Conservation (phyloP, 1,140 invertebrate genomes). For the Carposina sasakii region DNA sequence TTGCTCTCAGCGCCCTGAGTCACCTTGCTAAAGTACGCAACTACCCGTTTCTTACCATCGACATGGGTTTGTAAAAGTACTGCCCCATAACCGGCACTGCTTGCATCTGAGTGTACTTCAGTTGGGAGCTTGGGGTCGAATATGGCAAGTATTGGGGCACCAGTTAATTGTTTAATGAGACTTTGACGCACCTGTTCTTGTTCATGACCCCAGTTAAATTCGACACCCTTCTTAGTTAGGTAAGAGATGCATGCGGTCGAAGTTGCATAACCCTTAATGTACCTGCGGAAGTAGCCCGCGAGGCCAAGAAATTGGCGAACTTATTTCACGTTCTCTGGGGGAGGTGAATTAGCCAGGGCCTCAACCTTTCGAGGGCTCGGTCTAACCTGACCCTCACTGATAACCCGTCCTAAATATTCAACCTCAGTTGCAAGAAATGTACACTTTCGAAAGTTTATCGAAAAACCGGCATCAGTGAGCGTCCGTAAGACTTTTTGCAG, state of each 20-base stretch:
- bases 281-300: constrained; percentile 38
- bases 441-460: constrained; percentile 10
- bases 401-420: constrained; percentile 30
- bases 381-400: constrained; percentile 25
- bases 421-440: constrained; percentile 14
- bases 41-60: constrained; percentile 22
- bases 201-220: constrained; percentile 4
- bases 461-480: constrained; percentile 10
- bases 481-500: constrained; percentile 4
- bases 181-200: background rate
- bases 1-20: constrained; percentile 27
- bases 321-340: constrained; percentile 31
- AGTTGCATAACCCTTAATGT: constrained; percentile 28
- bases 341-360: constrained; percentile 33
- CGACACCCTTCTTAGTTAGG: constrained; percentile 21
- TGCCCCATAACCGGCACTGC: constrained; percentile 31
- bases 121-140: constrained; percentile 26
- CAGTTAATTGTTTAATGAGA: constrained; percentile 13
- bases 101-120: constrained; percentile 43
- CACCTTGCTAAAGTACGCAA: constrained; percentile 36
- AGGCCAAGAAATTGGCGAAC: constrained; percentile 38
- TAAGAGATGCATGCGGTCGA: constrained; percentile 26
- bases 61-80: constrained; percentile 23
- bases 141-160: constrained; percentile 24
- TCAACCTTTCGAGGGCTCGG: constrained; percentile 34